These are phyloP conservation scores for Euwallacea similis DNA, from an alignment of 1,140 invertebrate species.

Conservation along the genomic window DNA sequence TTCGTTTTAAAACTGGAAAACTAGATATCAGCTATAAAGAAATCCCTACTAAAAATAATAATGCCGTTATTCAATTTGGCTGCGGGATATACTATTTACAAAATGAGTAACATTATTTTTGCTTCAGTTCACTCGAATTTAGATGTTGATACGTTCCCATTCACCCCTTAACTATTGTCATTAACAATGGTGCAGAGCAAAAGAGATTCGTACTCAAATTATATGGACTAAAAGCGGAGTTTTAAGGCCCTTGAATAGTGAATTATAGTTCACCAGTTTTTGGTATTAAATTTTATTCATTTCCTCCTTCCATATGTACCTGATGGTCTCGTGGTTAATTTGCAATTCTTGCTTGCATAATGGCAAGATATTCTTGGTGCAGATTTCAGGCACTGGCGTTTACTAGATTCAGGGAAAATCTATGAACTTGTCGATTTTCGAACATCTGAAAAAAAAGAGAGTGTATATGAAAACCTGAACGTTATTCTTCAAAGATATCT, in stretches of 20 bases:
- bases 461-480: neutral
- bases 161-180: neutral
- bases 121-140: neutral
- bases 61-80: slow-evolving; percentile 1
- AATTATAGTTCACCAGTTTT: neutral
- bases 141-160: neutral
- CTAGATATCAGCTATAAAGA: slow-evolving; percentile 10
- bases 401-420: slow-evolving; percentile 32
- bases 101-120: neutral
- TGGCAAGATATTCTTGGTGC: neutral
- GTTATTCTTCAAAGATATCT: no score
- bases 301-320: neutral
- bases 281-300: neutral
- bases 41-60: neutral
- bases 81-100: neutral
- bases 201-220: neutral
- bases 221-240: neutral
- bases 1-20: slow-evolving; percentile 6
- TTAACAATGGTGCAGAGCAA: neutral
- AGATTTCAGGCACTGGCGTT: slow-evolving; percentile 24
- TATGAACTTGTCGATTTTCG: neutral
- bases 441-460: neutral
- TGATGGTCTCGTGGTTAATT: neutral
- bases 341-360: neutral
- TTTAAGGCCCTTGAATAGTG: neutral